Conservation (phyloP, 2,113 vertebrate species). For the Potamarius usumacintae region DNA sequence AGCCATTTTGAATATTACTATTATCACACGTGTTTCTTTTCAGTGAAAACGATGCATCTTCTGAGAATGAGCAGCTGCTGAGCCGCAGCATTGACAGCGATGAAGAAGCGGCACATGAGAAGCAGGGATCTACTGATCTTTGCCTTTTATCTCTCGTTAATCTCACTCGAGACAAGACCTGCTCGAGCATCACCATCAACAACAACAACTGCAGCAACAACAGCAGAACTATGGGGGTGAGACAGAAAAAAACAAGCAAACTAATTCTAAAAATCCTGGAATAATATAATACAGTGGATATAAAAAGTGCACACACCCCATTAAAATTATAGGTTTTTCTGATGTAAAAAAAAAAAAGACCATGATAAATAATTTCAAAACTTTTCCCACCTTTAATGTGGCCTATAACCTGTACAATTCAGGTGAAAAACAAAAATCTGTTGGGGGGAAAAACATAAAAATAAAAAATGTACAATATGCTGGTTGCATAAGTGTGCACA, state of each 20-base stretch:
- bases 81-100: slow-evolving; percentile 96
- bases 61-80: slow-evolving; percentile 94
- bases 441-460: too few species aligned
- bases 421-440: too few species aligned
- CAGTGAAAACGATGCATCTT: slow-evolving; percentile 96
- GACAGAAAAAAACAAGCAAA: slow-evolving; percentile 13
- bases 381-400: too few species aligned
- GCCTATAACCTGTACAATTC: too few species aligned
- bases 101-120: slow-evolving; percentile 89
- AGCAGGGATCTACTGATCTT: slow-evolving; percentile 85
- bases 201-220: slow-evolving; percentile 47
- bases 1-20: neutral
- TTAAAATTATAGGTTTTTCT: too few species aligned
- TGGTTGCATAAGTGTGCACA: too few species aligned
- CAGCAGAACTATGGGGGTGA: slow-evolving; percentile 87
- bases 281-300: too few species aligned
- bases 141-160: slow-evolving; percentile 91
- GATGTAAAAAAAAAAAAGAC: too few species aligned
- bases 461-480: too few species aligned
- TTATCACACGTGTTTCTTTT: neutral
- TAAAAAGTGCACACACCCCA: too few species aligned
- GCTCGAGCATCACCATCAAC: slow-evolving; percentile 55
- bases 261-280: neutral
- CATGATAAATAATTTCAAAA: too few species aligned
- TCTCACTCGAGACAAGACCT: slow-evolving; percentile 80